Conservation (phyloP, 1,140 invertebrate species). For the Oncopodura yosiiana region DNA sequence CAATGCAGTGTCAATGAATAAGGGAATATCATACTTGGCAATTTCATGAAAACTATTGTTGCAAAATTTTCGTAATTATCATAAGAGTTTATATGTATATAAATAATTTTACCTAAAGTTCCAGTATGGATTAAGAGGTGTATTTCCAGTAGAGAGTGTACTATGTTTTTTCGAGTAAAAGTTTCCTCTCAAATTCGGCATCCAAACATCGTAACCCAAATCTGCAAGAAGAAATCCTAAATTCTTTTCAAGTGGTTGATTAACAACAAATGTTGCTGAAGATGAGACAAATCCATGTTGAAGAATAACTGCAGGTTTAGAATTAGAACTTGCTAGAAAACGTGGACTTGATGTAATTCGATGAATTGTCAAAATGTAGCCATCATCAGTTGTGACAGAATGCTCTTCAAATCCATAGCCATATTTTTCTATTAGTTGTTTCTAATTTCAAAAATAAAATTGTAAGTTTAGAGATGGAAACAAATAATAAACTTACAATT, state of each 20-base stretch:
- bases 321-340: not conserved
- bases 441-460: too few species aligned
- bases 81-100: not conserved
- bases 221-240: conserved; percentile 44
- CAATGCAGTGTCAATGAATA: conserved; percentile 45
- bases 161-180: conserved; percentile 43
- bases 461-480: too few species aligned
- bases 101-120: not conserved
- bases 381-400: conserved; percentile 47
- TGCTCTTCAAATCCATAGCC: conserved; percentile 11
- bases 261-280: too few species aligned
- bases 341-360: conserved; percentile 44
- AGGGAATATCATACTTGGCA: conserved; percentile 47
- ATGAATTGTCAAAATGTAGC: conserved; percentile 50
- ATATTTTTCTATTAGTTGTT: conserved; percentile 9
- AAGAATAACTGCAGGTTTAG: conserved; percentile 1
- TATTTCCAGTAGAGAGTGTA: not conserved
- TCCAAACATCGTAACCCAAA: conserved; percentile 56
- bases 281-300: too few species aligned
- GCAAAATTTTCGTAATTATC: not conserved
- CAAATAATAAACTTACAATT: too few species aligned
- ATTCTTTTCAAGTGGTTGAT: too few species aligned
- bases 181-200: conserved; percentile 57
- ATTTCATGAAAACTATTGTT: conserved; percentile 49
- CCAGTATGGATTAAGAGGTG: not conserved